phyloP scores from a whole-genome alignment of 2,113 vertebrate genomes.

The Sapayoa aenigma region DNA sequence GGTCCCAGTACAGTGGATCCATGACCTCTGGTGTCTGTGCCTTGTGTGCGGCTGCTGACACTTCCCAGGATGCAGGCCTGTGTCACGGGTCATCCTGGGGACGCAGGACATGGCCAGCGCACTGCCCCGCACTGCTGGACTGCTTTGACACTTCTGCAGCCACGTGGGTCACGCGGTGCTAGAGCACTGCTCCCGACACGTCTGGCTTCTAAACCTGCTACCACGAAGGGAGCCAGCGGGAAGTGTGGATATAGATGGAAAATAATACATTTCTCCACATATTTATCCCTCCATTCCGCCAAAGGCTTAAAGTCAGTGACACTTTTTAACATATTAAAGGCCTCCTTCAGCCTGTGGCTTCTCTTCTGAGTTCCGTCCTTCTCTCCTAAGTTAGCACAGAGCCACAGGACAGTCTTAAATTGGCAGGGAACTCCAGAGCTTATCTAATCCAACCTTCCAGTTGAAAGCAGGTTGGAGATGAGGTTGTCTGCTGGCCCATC shows the following conservation, averaged over 20 bases:
- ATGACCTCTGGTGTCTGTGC: not conserved
- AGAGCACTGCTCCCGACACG: not conserved
- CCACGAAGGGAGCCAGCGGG: not conserved
- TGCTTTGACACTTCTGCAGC: not conserved
- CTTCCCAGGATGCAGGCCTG: not conserved
- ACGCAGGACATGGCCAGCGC: too few species aligned
- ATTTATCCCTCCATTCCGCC: not conserved
- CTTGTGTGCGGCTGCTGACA: not conserved
- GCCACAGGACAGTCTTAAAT: not conserved
- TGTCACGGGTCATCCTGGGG: not conserved
- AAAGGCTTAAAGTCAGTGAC: not conserved
- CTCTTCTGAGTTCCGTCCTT: not conserved
- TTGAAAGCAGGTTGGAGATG: not conserved
- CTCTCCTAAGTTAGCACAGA: not conserved
- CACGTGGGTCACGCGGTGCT: too few species aligned
- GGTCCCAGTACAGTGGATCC: not conserved
- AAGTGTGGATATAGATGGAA: not conserved
- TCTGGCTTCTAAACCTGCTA: not conserved
- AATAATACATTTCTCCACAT: not conserved
- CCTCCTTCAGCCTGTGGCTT: not conserved
- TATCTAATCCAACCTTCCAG: not conserved
- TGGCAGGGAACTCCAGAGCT: not conserved
- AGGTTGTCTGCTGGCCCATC: not conserved
- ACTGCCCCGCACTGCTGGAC: not conserved
- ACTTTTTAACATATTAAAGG: not conserved